Base-by-base conservation (phyloP, 1,140 invertebrate species). In the Leptopilina boulardi region DNA sequence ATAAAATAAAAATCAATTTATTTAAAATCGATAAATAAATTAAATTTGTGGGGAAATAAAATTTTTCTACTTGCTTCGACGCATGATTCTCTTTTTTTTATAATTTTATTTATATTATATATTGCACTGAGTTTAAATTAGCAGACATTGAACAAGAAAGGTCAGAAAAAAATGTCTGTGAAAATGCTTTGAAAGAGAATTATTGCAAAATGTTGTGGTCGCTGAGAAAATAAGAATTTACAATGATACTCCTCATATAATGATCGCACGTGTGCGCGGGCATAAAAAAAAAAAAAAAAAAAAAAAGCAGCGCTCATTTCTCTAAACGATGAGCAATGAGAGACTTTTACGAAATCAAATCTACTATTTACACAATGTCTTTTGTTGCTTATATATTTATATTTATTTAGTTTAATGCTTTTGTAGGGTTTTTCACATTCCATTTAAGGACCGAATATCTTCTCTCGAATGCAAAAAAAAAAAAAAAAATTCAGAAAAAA, bases 301-400 rank as follows among this genome's bases (percentile, higher is more conserved):
- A 44, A 47, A 47, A n/a, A 47, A n/a, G 19, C 56, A n/a, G 23
- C 56, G 26, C 15, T 66, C 23, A 66, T 66, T 66, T 66, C 26
- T 66, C 59, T 66, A 30, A 30, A 66, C 13, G 59, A 66, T 66
- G 59, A 66, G 23, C 59, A 66, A 51, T 4, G 13, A 9, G 2
- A 59, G 26, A 30, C 34, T 66, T 66, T 66, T 66, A 66, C 59
- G 59, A 66, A 66, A 66, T 66, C 59, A 30, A 66, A 66, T 66
- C 26, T 30, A 66, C 59, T n/a, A 30, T 66, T 66, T 66, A n/a
- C 26, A 66, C 59, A 66, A 66, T 5, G 26, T 66, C 59, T 34
- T 66, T 66, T 66, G 59, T 30, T 66, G 23, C n/a, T n/a, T n/a
- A 38, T 38, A 38, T 38, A 38, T 38, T 38, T 38, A 13, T n/a